These are phyloP conservation scores for Eupithecia abbreviata DNA, from an alignment of 2,888 invertebrate genomes.

Conservation along the genomic window DNA sequence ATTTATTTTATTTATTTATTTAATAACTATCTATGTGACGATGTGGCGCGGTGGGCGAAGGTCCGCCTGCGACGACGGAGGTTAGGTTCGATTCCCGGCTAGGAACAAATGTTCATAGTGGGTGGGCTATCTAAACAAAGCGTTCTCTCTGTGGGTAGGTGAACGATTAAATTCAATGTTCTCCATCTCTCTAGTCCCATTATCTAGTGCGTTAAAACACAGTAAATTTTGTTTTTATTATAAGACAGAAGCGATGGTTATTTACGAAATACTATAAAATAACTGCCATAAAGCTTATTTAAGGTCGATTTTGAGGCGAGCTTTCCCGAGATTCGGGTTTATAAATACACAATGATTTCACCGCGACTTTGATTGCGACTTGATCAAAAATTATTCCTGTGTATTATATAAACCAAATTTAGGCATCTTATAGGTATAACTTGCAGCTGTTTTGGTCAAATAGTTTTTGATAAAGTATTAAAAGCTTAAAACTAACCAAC, in stretches of 20 bases:
- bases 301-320: not conserved
- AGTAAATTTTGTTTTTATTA: conserved; percentile 12
- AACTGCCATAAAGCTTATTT: not conserved
- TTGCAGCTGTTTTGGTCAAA: not conserved
- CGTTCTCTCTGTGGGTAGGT: not conserved
- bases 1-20: too few species aligned
- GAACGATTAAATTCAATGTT: not conserved
- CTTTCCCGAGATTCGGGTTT: not conserved
- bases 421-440: not conserved
- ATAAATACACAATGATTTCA: not conserved
- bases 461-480: not conserved
- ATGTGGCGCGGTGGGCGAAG: too few species aligned
- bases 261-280: conserved; percentile 26
- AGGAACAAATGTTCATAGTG: not conserved
- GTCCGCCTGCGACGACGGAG: too few species aligned
- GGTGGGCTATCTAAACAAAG: not conserved
- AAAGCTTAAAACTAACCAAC: not conserved
- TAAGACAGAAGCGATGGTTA: conserved; percentile 8
- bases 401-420: not conserved
- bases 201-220: conserved; percentile 4
- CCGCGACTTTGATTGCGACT: not conserved
- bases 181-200: not conserved
- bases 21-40: too few species aligned
- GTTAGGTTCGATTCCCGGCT: too few species aligned
- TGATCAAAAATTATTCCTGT: not conserved